Percentiles rank a stretch among this genome's conserved stretches.
Evolutionary conservation across 2,888 invertebrate genomes (phyloP).

Genomic region (Hesperia comma): DNA sequence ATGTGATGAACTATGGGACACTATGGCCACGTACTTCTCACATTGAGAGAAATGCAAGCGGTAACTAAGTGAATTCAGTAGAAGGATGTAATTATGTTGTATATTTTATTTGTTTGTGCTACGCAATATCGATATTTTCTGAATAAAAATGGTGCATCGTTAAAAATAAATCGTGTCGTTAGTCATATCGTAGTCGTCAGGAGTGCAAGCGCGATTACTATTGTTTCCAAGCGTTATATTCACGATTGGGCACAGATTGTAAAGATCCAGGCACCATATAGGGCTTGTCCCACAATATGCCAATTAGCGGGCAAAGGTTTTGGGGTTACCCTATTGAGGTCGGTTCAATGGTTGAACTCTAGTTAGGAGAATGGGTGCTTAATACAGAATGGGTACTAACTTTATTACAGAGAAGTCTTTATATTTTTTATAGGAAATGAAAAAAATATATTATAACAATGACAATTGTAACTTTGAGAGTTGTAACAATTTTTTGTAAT

Average conservation of each 20-base stretch:
- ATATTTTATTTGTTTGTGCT: no score
- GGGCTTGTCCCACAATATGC: slow-evolving; percentile 36
- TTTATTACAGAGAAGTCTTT: not conserved
- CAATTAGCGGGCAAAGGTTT: slow-evolving; percentile 38
- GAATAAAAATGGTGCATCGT: no score
- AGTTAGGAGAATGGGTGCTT: not conserved
- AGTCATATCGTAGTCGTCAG: slow-evolving; percentile 1
- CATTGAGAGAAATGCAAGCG: no score
- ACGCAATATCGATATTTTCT: no score
- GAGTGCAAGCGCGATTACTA: not conserved
- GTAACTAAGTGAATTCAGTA: no score
- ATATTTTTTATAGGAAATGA: not conserved
- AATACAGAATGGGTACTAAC: not conserved
- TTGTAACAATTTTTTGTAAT: no score
- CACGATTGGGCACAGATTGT: slow-evolving; percentile 29
- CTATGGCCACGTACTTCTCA: no score
- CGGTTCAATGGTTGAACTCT: slow-evolving; percentile 24
- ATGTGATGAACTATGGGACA: no score
- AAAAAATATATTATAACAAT: no score
- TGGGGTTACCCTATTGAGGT: slow-evolving; percentile 30
- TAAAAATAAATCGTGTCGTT: not conserved
- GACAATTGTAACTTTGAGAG: no score
- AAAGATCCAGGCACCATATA: slow-evolving; percentile 31
- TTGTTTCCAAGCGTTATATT: slow-evolving; percentile 23
- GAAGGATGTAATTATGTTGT: no score